phyloP scores from a whole-genome alignment of 2,888 invertebrate genomes.

The Piscicola geometra region DNA sequence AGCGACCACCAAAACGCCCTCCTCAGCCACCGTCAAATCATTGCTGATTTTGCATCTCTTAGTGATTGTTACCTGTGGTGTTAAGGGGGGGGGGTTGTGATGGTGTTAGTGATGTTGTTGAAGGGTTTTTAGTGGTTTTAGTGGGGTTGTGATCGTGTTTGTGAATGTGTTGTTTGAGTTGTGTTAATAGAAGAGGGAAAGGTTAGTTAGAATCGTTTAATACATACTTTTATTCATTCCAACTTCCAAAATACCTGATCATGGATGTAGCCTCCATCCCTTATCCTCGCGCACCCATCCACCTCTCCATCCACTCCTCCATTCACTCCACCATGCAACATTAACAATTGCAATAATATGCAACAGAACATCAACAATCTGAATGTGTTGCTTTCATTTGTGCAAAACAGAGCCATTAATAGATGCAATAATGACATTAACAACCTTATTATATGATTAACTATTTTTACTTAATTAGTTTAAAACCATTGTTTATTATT shows the following conservation, averaged over 20 bases:
- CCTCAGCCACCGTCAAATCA: constrained; percentile 73
- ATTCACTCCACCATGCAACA: too few species aligned
- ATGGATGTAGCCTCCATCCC: neutral
- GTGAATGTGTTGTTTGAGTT: neutral
- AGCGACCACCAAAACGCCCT: constrained; percentile 76
- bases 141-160: neutral
- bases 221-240: too few species aligned
- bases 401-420: too few species aligned
- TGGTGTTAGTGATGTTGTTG: neutral
- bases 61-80: constrained; percentile 25
- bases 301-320: neutral
- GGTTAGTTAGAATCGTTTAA: too few species aligned
- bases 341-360: too few species aligned
- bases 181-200: too few species aligned
- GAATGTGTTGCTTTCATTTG: too few species aligned
- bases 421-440: too few species aligned
- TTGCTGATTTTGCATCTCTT: constrained; percentile 37
- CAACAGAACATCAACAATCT: too few species aligned
- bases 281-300: neutral
- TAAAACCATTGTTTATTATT: neutral
- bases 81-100: neutral
- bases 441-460: neutral
- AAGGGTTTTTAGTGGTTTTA: too few species aligned
- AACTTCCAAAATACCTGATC: neutral
- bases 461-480: neutral